phyloP scores from a whole-genome alignment of 2,113 vertebrate genomes.

The Lycocorax pyrrhopterus region DNA sequence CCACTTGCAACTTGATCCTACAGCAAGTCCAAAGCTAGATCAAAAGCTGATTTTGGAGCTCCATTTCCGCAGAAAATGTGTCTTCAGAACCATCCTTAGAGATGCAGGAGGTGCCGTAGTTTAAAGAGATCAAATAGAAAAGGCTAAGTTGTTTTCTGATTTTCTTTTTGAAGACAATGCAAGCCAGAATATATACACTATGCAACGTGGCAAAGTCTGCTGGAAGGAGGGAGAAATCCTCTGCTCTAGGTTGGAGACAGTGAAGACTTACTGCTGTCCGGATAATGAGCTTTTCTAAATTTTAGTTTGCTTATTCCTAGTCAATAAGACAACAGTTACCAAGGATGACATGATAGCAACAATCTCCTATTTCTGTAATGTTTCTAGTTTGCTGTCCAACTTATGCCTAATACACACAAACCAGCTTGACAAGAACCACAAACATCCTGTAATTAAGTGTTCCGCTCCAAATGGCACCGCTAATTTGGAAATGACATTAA shows the following conservation, averaged over 20 bases:
- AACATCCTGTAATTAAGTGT: slow-evolving; percentile 33
- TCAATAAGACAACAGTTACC: neutral
- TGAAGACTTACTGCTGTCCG: neutral
- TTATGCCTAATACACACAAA: neutral
- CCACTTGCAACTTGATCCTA: neutral
- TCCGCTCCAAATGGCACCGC: slow-evolving; percentile 36
- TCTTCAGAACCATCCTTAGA: neutral
- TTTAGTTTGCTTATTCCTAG: neutral
- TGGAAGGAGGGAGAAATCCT: neutral
- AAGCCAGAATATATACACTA: neutral
- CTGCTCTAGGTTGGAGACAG: neutral
- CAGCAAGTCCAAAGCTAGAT: neutral
- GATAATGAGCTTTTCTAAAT: neutral
- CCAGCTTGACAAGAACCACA: slow-evolving; percentile 21
- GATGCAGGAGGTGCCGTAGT: neutral
- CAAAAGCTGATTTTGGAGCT: neutral
- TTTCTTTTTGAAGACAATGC: neutral
- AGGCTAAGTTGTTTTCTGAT: neutral
- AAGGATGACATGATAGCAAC: neutral
- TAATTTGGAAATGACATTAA: neutral
- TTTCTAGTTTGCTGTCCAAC: slow-evolving; percentile 8
- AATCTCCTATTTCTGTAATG: neutral
- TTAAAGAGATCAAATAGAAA: neutral
- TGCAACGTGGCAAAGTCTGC: neutral
- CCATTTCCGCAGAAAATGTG: neutral